Base-by-base conservation (phyloP, 2,113 vertebrate genomes). In the Cyanistes caeruleus region DNA sequence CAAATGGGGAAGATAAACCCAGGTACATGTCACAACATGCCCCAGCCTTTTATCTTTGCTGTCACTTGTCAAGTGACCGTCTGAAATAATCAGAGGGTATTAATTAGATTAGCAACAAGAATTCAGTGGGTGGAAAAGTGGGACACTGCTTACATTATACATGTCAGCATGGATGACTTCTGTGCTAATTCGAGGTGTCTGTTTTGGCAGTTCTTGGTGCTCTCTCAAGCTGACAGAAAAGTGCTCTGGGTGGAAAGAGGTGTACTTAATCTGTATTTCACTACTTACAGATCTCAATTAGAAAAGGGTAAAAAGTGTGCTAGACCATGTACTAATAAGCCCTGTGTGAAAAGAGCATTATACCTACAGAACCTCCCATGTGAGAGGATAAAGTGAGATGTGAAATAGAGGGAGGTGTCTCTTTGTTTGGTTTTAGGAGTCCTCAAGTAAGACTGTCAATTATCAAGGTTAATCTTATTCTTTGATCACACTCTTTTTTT, bases 91-190 rank as follows among this genome's bases (percentile, higher is more conserved):
- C 60, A 85, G 79, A 65, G 13, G 37, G 55, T 43, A 69, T 91
- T 88, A 90, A 93, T 87, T 88, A 90, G 55, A 80, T 83, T 70
- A 87, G 43, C 85, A 77, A 70, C 63, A 87, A 84, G 51, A 96
- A 94, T 80, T 93, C 91, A 90, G 89, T 87, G 83, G 89, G 85
- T 95, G 96, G 89, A 90, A 76, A 88, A 93, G 78, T 72, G 80
- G 80, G 69, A 92, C 87, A 93, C 70, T 87, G 76, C 64, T 65
- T 69, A 12, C 43, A 41, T 67, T 89, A 60, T 74, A 13, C 37
- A n/a, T 70, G 68, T 93, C 90, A 94, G 81, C 65, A 90, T 1
- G 0, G 59, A 63, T 64, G 64, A 58, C 58, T 78, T 93, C 87
- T 95, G 62, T 80, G 70, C 35, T 93, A 86, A 64, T 64, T 84